These are phyloP conservation scores for Stramonita haemastoma DNA, from an alignment of 2,888 invertebrate genomes.

Conservation along the genomic window DNA sequence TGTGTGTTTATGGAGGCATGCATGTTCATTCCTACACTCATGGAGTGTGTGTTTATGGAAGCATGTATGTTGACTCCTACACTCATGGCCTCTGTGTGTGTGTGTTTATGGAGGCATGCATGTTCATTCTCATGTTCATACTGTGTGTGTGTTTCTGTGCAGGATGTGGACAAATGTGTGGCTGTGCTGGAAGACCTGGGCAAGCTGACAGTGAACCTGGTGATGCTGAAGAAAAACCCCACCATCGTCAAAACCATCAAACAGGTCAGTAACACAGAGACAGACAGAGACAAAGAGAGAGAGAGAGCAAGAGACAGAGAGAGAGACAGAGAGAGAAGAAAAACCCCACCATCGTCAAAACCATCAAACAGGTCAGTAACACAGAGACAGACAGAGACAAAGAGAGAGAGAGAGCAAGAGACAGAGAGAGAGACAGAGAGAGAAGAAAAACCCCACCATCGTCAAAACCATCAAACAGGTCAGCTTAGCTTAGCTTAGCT, in stretches of 20 bases:
- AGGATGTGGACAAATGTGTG: constrained; percentile 76
- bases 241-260: constrained; percentile 77
- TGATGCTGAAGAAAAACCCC: constrained; percentile 76
- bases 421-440: too few species aligned
- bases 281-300: too few species aligned
- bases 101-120: background rate
- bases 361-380: constrained; percentile 77
- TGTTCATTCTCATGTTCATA: background rate
- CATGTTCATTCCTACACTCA: background rate
- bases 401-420: too few species aligned
- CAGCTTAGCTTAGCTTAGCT: too few species aligned
- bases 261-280: constrained; percentile 65
- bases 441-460: too few species aligned
- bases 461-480: too few species aligned
- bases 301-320: too few species aligned
- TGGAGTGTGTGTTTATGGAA: constrained; percentile 39
- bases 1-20: background rate
- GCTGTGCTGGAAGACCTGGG: constrained; percentile 76
- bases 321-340: too few species aligned
- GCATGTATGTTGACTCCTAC: background rate
- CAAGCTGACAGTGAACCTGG: constrained; percentile 68
- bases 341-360: constrained; percentile 76
- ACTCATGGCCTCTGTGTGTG: background rate
- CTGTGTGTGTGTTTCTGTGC: constrained; percentile 41
- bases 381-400: too few species aligned